phyloP scores from a whole-genome alignment of 2,888 invertebrate species.

The Oasisia sp. region DNA sequence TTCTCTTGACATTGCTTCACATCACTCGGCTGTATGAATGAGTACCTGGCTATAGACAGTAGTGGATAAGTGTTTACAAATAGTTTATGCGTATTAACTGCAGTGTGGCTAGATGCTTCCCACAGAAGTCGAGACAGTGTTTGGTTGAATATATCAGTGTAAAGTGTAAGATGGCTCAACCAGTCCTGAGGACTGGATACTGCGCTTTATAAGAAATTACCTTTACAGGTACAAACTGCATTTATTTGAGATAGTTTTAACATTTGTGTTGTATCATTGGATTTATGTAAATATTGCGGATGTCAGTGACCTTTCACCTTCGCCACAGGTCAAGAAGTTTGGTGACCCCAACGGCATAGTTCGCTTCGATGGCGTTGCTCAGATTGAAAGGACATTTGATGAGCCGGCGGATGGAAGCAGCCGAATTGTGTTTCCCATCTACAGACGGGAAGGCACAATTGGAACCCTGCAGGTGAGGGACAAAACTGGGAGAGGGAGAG shows the following conservation, averaged over 20 bases:
- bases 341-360: conserved; percentile 63
- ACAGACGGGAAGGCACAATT: conserved; percentile 49
- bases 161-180: too few species aligned
- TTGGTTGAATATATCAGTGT: too few species aligned
- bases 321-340: conserved; percentile 55
- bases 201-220: too few species aligned
- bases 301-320: not conserved
- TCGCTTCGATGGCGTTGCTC: conserved; percentile 52
- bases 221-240: too few species aligned
- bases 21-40: too few species aligned
- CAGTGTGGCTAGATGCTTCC: too few species aligned
- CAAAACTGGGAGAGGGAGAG: not conserved
- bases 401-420: conserved; percentile 51
- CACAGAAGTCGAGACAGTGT: too few species aligned
- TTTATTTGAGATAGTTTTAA: not conserved
- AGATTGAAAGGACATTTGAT: conserved; percentile 46
- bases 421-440: conserved; percentile 51
- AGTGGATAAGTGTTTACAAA: too few species aligned
- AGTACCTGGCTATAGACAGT: too few species aligned
- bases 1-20: too few species aligned
- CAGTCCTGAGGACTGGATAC: too few species aligned
- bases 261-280: not conserved
- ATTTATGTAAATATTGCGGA: not conserved
- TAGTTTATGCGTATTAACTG: too few species aligned
- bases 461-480: conserved; percentile 27